Evolutionary conservation across 1,140 invertebrate genomes (phyloP).

Genomic region (Euborellia annulipes): DNA sequence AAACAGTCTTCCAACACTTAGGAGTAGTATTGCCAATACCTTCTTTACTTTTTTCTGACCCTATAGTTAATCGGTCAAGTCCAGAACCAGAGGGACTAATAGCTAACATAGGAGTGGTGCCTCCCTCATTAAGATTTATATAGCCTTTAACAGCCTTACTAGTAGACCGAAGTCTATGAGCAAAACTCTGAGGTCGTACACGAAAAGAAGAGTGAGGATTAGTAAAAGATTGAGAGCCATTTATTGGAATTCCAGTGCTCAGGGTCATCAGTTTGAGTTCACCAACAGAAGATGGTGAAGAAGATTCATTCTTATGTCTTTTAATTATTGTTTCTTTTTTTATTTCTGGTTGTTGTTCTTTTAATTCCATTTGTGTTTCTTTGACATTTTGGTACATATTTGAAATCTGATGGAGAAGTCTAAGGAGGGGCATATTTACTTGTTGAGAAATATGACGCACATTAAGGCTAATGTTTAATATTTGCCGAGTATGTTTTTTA

Average conservation of each 20-base stretch:
- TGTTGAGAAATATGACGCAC: constrained; percentile 78
- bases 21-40: constrained; percentile 34
- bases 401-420: constrained; percentile 87
- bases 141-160: constrained; percentile 65
- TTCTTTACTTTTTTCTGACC: constrained; percentile 10
- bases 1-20: constrained; percentile 88
- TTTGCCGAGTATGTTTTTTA: constrained; percentile 76
- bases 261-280: background rate
- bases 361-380: constrained; percentile 79
- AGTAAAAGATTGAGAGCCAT: constrained; percentile 23
- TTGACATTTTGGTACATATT: constrained; percentile 97
- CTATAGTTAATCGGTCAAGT: constrained; percentile 31
- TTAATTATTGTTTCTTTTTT: constrained; percentile 22
- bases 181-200: constrained; percentile 67
- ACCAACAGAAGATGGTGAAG: constrained; percentile 2
- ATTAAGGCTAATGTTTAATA: constrained; percentile 74
- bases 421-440: constrained; percentile 86
- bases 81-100: constrained; percentile 40
- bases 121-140: constrained; percentile 49
- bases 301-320: constrained; percentile 11
- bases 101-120: constrained; percentile 51
- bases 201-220: constrained; percentile 42
- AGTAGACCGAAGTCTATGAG: constrained; percentile 66
- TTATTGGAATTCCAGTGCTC: constrained; percentile 16
- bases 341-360: constrained; percentile 43